Conservation (phyloP, 2,797 vertebrate species). For the Chelidonichthys spinosus region DNA sequence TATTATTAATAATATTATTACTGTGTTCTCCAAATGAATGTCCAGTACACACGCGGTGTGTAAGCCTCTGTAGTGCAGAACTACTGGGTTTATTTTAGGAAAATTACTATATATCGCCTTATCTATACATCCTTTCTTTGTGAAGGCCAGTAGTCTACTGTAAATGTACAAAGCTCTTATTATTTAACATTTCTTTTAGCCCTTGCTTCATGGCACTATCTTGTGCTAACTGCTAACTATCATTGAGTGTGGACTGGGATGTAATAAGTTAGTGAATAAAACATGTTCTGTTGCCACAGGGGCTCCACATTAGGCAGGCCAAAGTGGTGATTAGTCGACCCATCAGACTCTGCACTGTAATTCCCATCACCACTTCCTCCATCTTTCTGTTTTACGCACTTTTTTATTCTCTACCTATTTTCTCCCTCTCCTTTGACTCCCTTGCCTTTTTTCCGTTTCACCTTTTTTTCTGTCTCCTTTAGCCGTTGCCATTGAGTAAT, state of each 20-base stretch:
- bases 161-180: background rate
- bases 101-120: too few relatives aligned
- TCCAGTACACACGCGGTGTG: too few relatives aligned
- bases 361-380: slow-evolving; percentile 73
- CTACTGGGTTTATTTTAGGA: too few relatives aligned
- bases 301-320: slow-evolving; percentile 84
- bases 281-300: slow-evolving; percentile 88
- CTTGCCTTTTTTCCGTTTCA: slow-evolving; percentile 21
- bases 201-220: slow-evolving; percentile 14
- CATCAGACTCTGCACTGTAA: slow-evolving; percentile 84
- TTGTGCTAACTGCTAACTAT: slow-evolving; percentile 62
- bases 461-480: slow-evolving; percentile 22
- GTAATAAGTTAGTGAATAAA: slow-evolving; percentile 87
- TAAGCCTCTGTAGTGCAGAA: too few relatives aligned
- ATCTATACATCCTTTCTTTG: too few relatives aligned
- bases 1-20: too few relatives aligned
- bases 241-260: slow-evolving; percentile 74
- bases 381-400: slow-evolving; percentile 38
- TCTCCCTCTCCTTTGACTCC: background rate
- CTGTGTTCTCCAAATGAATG: too few relatives aligned
- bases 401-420: slow-evolving; percentile 8
- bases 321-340: slow-evolving; percentile 88
- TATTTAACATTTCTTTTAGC: background rate
- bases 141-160: too few relatives aligned
- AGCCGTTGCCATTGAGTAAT: background rate